Evolutionary conservation across 2,113 vertebrate genomes (phyloP).

Genomic region (Cyprinus carpio): DNA sequence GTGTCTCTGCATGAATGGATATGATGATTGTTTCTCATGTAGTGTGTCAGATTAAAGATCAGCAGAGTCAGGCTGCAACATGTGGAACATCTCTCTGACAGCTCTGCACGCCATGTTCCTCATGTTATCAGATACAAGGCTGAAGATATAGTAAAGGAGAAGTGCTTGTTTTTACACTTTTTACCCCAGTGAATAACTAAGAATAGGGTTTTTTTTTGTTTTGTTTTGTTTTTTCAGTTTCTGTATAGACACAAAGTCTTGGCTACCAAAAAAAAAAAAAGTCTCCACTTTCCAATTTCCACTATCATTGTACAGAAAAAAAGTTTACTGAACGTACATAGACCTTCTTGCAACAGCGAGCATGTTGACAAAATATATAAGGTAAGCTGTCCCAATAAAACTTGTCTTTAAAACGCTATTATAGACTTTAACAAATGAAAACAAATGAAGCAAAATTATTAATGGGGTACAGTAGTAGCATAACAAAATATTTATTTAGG

Average conservation of each 20-base stretch:
- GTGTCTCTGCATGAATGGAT: not conserved
- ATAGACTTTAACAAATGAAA: not conserved
- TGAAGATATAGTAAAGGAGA: not conserved
- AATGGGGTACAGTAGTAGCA: not conserved
- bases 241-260: not conserved
- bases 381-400: not conserved
- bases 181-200: not conserved
- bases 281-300: not conserved
- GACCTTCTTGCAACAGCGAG: not conserved
- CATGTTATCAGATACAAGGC: not conserved
- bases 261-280: not conserved
- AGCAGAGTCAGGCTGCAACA: not conserved
- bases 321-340: not conserved
- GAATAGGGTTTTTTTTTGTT: too few species aligned
- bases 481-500: not conserved
- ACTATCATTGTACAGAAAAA: not conserved
- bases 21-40: conserved; percentile 4
- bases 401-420: not conserved
- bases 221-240: not conserved
- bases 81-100: not conserved
- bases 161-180: not conserved
- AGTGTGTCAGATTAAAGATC: not conserved
- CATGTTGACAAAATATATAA: not conserved
- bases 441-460: not conserved
- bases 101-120: not conserved